Base-by-base conservation (phyloP, 2,888 invertebrate species). In the Drosophila ezoana region DNA sequence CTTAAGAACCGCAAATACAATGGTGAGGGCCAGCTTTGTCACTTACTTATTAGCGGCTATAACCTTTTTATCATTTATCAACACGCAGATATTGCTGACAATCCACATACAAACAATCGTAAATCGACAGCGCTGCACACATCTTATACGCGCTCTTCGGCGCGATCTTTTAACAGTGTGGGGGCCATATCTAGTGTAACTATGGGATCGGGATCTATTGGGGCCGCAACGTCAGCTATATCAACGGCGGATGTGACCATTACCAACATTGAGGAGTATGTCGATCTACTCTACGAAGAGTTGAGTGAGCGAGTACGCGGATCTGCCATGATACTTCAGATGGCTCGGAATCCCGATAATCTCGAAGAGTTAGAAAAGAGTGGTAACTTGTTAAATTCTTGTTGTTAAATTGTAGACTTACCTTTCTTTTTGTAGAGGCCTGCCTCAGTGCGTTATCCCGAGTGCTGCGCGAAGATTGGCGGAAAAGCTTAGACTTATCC, bases 401-500 rank as follows among this genome's bases (percentile, higher is more conserved):
- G 4, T 18, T 48, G 11, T 6, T 6, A 33, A 20, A 1, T n/a
- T 35, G 13, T 44, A 13, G 38, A 18, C 0, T 1, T 11, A 32
- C 8, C n/a, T 51, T 13, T 23, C 0, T 20, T 57, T 72, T 93
- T 94, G 80, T 93, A 97, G 97, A 99, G 93, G 97, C 98, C 41
- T 95, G 99, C 58, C 93, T 99, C 53, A 98, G 98, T 93, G 99
- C 99, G 41, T 93, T 99, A 82, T 97, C 98, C 11, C 94, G 99
- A 90, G 98, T 99, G 35, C 93, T 99, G 58, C 95, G 99, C 78
- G 99, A 99, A 93, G 99, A 99, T 93, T 99, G 98, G 97, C 97
- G 97, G 92, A 95, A 97, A 91, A 99, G 97, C 92, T 96, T 98
- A 89, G 98, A 99, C 91, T 93, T 99, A 65, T 98, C 98, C 83